Evolutionary conservation across 1,140 invertebrate genomes (phyloP), one percentile per base, ranked within the genome.

Genomic region (Eupeodes corollae): DNA sequence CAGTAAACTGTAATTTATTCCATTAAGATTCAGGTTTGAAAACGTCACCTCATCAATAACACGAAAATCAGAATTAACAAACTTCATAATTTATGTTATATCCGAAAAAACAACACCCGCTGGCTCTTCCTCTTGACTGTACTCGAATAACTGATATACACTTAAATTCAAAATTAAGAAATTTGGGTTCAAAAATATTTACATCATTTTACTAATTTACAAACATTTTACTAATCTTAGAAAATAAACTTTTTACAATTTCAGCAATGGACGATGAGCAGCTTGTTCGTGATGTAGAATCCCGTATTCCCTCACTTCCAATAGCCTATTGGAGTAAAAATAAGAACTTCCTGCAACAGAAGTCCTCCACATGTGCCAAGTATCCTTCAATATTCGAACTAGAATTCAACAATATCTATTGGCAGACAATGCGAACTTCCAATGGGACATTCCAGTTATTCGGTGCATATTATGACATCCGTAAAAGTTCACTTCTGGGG

Each of bases 391-490:
- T 92, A 41, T 90, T 84, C 61, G 88, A 91, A 52, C 71, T 94
- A 44, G 83, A 92, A 63, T 93, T 90, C 72, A 91, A 91, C 68
- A 93, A 94, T 62, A 78, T 88, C 8, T 91, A 91, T 64, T 91
- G 88, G 88, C 88, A 94, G 66, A 86, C 80, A 11, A 54, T 91
- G 54, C 75, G 77, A 49, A 82, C 85, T 1, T 78, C 75, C 26
- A 87, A 91, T 55, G 88, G 88, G 1, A 88, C 88, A 1, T 91
- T 92, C 59, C 88, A 91, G 55, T 66, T 94, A 2, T 93, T 87
- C 59, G 88, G 86, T 1, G 90, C 91, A 12, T 94, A 91, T 65
- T 84, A 89, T 56, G 91, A 94, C 65, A 78, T 82, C 6, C 71
- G 90, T 11, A 79, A 80, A 48, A 70, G 83, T 31, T 89, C 86